Evolutionary conservation across 2,888 invertebrate species (phyloP), one percentile per base, ranked within the genome.

Genomic region (Rotaria sp.): DNA sequence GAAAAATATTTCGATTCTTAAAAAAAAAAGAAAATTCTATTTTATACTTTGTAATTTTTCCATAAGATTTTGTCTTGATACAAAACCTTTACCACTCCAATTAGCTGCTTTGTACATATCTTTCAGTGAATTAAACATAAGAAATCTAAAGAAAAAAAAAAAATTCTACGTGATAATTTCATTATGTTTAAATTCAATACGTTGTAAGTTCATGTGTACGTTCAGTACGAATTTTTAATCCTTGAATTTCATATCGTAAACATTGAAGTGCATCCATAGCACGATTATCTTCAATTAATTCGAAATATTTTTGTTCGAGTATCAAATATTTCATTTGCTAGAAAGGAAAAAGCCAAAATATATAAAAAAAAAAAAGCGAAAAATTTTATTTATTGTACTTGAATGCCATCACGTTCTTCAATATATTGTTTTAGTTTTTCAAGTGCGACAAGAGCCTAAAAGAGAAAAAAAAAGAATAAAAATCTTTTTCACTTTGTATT

Each of bases 241-340:
- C 97, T 88, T 97, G 96, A 88, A 98, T 93, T 93, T 98, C 97
- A 92, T 96, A 95, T 90, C 97, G 94, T 88, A 98, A 93, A 90
- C 96, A 96, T 92, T 96, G 95, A 89, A 98, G 93, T 88, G 97
- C 97, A 92, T 97, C 97, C 90, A 97, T 92, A 87, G 95, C 95
- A 90, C 95, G 93, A 59, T 96, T 95, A 90, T 96, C 96, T 92
- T 97, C 97, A 90, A 98, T 93, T 92, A 94, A 94, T 93, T 98
- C 98, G 89, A 98, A 93, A 92, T 97, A 98, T 92, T 97, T 97
- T 93, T 98, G 97, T 92, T 98, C 97, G 89, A 97, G 92, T 88
- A 98, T 93, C 90, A 96, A 93, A 93, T 97, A 97, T 92, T 95
- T 96, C 97, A 97, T 97, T 93, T 96, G 96, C 87, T 87, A 45